A percentile compares a stretch with the other conserved stretches of the same genome.
Conservation (phyloP, 2,797 vertebrate species). For the Enteromius treurensis region DNA sequence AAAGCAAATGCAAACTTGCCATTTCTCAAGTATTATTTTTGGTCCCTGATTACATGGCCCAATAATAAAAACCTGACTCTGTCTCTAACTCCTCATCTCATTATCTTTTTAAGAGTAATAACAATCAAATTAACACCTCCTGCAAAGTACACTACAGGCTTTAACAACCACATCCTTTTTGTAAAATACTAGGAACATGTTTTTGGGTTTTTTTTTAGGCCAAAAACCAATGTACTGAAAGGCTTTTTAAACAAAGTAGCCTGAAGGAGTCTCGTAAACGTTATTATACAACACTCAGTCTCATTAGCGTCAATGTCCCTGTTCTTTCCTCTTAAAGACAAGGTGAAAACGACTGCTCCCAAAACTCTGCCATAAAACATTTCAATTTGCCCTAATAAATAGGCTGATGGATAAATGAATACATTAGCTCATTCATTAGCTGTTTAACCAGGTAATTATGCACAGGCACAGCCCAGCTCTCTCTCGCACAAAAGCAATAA, state of each 20-base stretch:
- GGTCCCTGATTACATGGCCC: background rate
- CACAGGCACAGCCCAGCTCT: slow-evolving; percentile 57
- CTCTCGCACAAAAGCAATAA: slow-evolving; percentile 67
- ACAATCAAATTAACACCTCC: background rate
- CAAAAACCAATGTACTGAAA: background rate
- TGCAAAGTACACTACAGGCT: background rate
- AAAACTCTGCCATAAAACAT: slow-evolving; percentile 67
- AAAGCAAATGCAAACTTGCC: background rate
- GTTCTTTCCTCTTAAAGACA: slow-evolving; percentile 51
- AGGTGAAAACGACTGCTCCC: slow-evolving; percentile 64
- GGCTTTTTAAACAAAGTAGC: slow-evolving; percentile 16
- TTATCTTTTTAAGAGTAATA: slow-evolving; percentile 29
- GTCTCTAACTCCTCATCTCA: background rate
- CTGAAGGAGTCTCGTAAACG: background rate
- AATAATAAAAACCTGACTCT: slow-evolving; percentile 20
- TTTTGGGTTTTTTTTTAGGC: background rate
- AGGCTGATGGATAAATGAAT: slow-evolving; percentile 75
- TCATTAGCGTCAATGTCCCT: slow-evolving; percentile 5
- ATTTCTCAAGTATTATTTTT: slow-evolving; percentile 1
- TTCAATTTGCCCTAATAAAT: slow-evolving; percentile 71
- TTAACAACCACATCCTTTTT: background rate
- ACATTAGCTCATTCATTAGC: slow-evolving; percentile 75
- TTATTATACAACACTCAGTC: slow-evolving; percentile 2
- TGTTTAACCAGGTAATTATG: slow-evolving; percentile 77
- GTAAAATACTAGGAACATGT: background rate